Conservation (phyloP, 1,140 invertebrate genomes). For the Thrips palmi region DNA sequence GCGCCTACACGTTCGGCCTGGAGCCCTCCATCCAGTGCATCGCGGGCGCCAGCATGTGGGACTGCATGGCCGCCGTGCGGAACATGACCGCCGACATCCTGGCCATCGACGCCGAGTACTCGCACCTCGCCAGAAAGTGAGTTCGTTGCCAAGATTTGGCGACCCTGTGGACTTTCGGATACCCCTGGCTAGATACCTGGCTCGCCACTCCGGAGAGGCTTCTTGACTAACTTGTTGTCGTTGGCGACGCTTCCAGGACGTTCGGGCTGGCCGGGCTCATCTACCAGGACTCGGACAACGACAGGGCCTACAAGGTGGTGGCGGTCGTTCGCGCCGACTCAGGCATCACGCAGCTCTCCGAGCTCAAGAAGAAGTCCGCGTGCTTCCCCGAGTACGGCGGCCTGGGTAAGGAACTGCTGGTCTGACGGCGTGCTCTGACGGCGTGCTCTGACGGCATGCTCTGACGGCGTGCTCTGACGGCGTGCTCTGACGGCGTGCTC, state of each 20-base stretch:
- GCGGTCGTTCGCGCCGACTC: slow-evolving; percentile 31
- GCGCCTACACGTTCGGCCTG: slow-evolving; percentile 32
- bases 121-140: slow-evolving; percentile 47
- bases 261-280: slow-evolving; percentile 32
- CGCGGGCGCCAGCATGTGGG: slow-evolving; percentile 22
- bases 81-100: slow-evolving; percentile 42
- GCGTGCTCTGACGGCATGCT: not conserved
- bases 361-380: slow-evolving; percentile 33
- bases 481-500: not conserved
- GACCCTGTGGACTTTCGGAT: too few species aligned
- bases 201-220: too few species aligned
- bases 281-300: slow-evolving; percentile 29
- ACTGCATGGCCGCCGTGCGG: slow-evolving; percentile 40
- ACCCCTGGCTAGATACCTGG: too few species aligned
- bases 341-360: slow-evolving; percentile 31
- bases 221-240: not conserved
- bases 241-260: slow-evolving; percentile 23
- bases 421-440: not conserved
- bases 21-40: slow-evolving; percentile 33
- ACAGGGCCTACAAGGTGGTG: slow-evolving; percentile 26
- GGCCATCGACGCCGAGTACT: slow-evolving; percentile 43
- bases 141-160: slow-evolving; percentile 13
- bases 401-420: slow-evolving; percentile 29
- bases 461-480: slow-evolving; percentile 1
- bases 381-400: slow-evolving; percentile 46